Conservation (phyloP, 2,113 vertebrate genomes). For the Percina caprodes region DNA sequence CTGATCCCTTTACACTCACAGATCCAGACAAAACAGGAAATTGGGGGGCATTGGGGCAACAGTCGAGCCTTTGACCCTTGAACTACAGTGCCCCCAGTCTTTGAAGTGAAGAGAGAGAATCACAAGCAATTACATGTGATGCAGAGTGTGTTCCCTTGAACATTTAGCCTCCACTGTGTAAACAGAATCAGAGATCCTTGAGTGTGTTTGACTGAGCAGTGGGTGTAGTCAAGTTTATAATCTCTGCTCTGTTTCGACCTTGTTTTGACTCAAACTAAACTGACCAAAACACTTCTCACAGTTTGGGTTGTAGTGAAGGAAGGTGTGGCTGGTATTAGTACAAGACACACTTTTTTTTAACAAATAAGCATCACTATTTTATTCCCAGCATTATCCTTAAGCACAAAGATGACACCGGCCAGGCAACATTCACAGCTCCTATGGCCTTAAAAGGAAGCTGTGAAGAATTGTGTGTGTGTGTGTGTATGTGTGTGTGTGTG, state of each 20-base stretch:
- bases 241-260: constrained; percentile 43
- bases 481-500: constrained; percentile 4
- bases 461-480: constrained; percentile 19
- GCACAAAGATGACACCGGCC: constrained; percentile 29
- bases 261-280: constrained; percentile 59
- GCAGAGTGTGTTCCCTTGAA: constrained; percentile 76
- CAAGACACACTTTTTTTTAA: background rate
- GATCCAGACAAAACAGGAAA: constrained; percentile 83
- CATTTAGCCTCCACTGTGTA: constrained; percentile 71
- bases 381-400: constrained; percentile 35
- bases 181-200: constrained; percentile 69
- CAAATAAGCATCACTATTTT: constrained; percentile 26
- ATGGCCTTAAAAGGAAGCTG: constrained; percentile 62
- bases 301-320: constrained; percentile 9
- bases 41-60: constrained; percentile 75
- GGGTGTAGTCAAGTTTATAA: constrained; percentile 67
- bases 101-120: constrained; percentile 81
- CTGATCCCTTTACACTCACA: constrained; percentile 51
- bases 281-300: constrained; percentile 44
- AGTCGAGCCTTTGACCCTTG: constrained; percentile 79
- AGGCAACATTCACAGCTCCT: constrained; percentile 36
- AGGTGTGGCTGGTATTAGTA: background rate
- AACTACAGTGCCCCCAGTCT: constrained; percentile 69
- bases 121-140: constrained; percentile 78
- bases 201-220: constrained; percentile 58